Conservation (phyloP, 2,113 vertebrate genomes). For the Lophius piscatorius region DNA sequence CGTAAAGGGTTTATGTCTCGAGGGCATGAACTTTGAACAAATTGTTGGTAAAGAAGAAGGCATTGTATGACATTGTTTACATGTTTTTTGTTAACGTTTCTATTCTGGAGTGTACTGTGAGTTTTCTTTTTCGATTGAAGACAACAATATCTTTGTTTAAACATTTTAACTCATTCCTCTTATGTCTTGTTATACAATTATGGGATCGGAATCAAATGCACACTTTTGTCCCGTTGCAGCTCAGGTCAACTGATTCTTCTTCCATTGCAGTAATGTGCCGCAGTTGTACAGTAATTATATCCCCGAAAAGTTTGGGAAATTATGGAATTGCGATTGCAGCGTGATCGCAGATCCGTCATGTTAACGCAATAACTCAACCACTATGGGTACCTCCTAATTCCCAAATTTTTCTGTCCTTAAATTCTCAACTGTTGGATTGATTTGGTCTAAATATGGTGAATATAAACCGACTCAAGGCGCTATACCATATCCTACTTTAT, state of each 20-base stretch:
- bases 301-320: too few species aligned
- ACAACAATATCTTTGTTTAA: conserved; percentile 69
- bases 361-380: too few species aligned
- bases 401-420: too few species aligned
- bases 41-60: conserved; percentile 56
- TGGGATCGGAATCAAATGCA: conserved; percentile 39
- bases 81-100: conserved; percentile 59
- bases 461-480: too few species aligned
- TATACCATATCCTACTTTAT: too few species aligned
- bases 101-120: conserved; percentile 64
- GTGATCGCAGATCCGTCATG: too few species aligned
- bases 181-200: conserved; percentile 71
- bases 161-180: conserved; percentile 60
- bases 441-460: too few species aligned
- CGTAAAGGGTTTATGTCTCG: conserved; percentile 36
- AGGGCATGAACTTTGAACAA: conserved; percentile 42
- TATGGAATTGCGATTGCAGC: too few species aligned
- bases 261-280: conserved; percentile 13
- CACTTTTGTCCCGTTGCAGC: conserved; percentile 9
- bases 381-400: too few species aligned
- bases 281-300: conserved; percentile 15
- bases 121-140: conserved; percentile 50
- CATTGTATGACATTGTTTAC: conserved; percentile 72
- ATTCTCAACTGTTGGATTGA: too few species aligned
- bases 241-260: conserved; percentile 49